Conservation (phyloP, 2,888 invertebrate genomes). For the Endotricha flammealis region DNA sequence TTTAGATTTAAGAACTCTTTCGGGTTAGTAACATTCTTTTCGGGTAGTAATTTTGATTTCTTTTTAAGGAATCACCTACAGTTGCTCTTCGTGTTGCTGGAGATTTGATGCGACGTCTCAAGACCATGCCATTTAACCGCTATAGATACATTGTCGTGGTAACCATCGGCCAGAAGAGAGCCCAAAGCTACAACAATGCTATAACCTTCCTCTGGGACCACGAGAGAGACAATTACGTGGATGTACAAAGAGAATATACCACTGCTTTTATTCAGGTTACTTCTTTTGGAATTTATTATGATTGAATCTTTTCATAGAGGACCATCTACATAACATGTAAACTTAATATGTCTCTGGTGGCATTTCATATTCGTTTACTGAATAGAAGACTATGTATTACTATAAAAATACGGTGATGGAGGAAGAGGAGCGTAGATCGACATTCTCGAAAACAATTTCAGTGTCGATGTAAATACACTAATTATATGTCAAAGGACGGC, state of each 20-base stretch:
- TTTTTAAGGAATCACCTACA: slow-evolving; percentile 36
- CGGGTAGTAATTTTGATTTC: not conserved
- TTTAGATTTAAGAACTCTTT: too few relatives aligned
- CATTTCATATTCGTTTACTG: too few relatives aligned
- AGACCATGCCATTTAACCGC: slow-evolving; percentile 45
- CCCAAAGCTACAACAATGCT: slow-evolving; percentile 62
- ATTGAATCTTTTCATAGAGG: slow-evolving; percentile 23
- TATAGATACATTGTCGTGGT: slow-evolving; percentile 52
- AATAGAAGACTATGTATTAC: too few relatives aligned
- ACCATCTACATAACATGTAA: too few relatives aligned
- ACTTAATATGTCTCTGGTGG: too few relatives aligned
- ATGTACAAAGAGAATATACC: slow-evolving; percentile 31
- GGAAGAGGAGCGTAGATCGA: too few relatives aligned
- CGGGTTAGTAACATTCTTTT: too few relatives aligned
- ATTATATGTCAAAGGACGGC: too few relatives aligned
- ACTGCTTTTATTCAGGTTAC: slow-evolving; percentile 56
- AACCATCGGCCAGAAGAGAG: slow-evolving; percentile 53
- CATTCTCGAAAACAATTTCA: too few relatives aligned
- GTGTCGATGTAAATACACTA: too few relatives aligned
- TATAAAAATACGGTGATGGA: too few relatives aligned
- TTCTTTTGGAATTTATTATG: slow-evolving; percentile 51
- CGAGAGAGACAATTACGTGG: slow-evolving; percentile 45
- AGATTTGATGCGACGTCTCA: slow-evolving; percentile 48
- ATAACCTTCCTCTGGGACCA: slow-evolving; percentile 62
- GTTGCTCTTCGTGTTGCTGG: slow-evolving; percentile 44